Conservation (phyloP, 2,888 invertebrate genomes). For the Digitonthophagus gazella region DNA sequence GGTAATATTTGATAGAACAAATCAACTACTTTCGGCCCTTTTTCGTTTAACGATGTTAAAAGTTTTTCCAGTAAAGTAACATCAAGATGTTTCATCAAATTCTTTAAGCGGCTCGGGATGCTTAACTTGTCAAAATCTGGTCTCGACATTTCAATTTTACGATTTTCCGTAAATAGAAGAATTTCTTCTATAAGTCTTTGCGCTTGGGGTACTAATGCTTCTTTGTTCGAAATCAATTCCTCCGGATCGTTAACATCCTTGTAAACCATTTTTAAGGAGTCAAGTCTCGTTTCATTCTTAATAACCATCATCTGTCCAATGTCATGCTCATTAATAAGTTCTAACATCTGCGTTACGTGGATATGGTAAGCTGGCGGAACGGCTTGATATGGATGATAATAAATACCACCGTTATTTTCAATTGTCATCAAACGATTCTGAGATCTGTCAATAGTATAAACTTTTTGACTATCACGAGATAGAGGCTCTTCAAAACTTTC, state of each 20-base stretch:
- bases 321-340: constrained; percentile 37
- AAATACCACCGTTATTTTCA: constrained; percentile 38
- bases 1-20: constrained; percentile 51
- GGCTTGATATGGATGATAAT: constrained; percentile 37
- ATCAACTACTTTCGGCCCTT: constrained; percentile 30
- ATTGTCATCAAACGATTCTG: constrained; percentile 28
- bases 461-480: constrained; percentile 36
- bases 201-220: constrained; percentile 36
- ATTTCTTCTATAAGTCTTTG: constrained; percentile 43
- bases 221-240: constrained; percentile 39
- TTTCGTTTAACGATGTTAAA: constrained; percentile 30
- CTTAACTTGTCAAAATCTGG: constrained; percentile 45
- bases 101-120: constrained; percentile 44
- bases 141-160: constrained; percentile 42
- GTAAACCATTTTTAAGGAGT: constrained; percentile 22
- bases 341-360: constrained; percentile 48
- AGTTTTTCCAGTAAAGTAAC: constrained; percentile 41
- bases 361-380: constrained; percentile 45
- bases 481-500: constrained; percentile 40
- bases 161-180: constrained; percentile 43
- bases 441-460: constrained; percentile 29
- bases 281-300: constrained; percentile 20
- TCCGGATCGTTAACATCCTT: constrained; percentile 22
- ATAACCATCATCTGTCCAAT: constrained; percentile 28
- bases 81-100: constrained; percentile 43